Evolutionary conservation across 1,140 invertebrate species (phyloP).

Genomic region (Drosophila sucinea): DNA sequence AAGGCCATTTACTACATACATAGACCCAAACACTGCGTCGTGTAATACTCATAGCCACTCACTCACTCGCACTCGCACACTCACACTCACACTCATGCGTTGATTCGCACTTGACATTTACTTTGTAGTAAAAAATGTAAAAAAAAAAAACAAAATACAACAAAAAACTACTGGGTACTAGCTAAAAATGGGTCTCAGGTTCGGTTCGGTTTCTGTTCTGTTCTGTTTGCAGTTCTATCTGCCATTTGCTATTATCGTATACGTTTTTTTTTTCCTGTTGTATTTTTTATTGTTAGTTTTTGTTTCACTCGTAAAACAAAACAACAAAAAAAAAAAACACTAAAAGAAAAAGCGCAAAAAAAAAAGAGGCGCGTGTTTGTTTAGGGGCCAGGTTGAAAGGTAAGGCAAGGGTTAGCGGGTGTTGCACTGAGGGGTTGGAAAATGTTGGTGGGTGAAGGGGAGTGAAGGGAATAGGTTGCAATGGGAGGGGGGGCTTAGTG

Average conservation of each 20-base stretch:
- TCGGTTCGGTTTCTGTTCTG: constrained; percentile 17
- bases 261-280: constrained; percentile 10
- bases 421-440: neutral
- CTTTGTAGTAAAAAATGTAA: constrained; percentile 63
- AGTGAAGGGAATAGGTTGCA: neutral
- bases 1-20: constrained; percentile 71
- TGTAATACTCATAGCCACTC: constrained; percentile 26
- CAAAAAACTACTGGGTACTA: neutral
- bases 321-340: constrained; percentile 36
- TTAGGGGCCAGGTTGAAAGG: neutral
- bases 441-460: neutral
- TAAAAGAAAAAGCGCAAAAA: constrained; percentile 37
- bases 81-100: constrained; percentile 16
- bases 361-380: constrained; percentile 56
- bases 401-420: neutral
- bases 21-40: constrained; percentile 16
- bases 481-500: constrained; percentile 33
- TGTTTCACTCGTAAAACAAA: constrained; percentile 52
- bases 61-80: constrained; percentile 36
- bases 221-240: constrained; percentile 33
- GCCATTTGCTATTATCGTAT: constrained; percentile 69
- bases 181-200: constrained; percentile 32
- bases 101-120: constrained; percentile 80
- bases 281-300: constrained; percentile 60
- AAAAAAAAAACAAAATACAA: constrained; percentile 30